Conservation (phyloP, 2,113 vertebrate genomes). For the Strix aluco region DNA sequence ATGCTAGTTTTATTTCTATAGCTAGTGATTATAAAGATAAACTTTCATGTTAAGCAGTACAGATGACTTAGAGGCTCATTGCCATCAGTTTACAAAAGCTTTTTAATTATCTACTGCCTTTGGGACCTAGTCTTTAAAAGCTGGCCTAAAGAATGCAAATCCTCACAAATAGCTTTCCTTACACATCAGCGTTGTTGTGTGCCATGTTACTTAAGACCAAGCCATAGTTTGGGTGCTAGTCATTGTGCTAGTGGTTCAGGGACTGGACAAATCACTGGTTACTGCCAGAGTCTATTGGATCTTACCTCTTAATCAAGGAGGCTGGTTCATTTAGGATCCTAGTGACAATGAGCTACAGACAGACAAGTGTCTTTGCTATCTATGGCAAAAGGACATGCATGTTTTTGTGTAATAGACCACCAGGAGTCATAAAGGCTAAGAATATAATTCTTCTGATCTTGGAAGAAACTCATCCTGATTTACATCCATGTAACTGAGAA, state of each 20-base stretch:
- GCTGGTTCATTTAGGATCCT: background rate
- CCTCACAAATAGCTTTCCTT: background rate
- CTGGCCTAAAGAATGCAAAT: background rate
- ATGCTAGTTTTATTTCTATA: background rate
- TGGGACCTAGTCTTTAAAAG: background rate
- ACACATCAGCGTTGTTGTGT: accelerated
- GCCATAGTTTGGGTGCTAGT: background rate
- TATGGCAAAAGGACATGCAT: accelerated
- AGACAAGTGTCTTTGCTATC: background rate
- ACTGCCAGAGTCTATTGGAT: background rate
- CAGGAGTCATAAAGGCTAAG: background rate
- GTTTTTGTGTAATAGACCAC: background rate
- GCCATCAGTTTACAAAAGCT: background rate
- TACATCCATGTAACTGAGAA: background rate
- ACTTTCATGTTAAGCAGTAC: background rate
- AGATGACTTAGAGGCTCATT: background rate
- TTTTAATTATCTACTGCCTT: background rate
- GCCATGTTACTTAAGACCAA: background rate
- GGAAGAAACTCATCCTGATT: background rate
- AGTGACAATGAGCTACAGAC: background rate
- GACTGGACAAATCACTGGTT: background rate
- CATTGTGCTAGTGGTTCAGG: background rate
- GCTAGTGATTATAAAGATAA: background rate
- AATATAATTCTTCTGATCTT: background rate
- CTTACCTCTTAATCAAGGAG: background rate